Base-by-base conservation (phyloP, 2,888 invertebrate genomes). In the Lacanobia wlatinum region DNA sequence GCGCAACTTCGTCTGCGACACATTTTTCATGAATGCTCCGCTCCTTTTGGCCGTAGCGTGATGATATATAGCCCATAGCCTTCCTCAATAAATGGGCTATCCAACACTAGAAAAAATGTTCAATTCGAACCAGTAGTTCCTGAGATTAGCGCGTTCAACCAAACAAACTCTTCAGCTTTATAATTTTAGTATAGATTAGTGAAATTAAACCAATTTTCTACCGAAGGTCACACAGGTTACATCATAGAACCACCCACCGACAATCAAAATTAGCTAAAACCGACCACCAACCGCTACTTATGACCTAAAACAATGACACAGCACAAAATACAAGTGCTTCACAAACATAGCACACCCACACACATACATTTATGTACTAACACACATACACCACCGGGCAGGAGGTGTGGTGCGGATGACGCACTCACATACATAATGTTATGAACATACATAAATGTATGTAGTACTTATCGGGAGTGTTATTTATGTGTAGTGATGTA, bases 321-420 rank as follows among this genome's bases (percentile, higher is more conserved):
- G 63, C 73, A 78, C 2, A 73, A 73, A 60, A 70, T 23, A 50
- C 23, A 73, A 67, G 46, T 52, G 21, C 18, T 34, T n/a, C 28
- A 43, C 18, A 66, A 52, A 70, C 50, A 53, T 18, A 9, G 1
- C 46, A 62, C 59, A 0, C 38, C 58, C 52, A 58, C 38, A n/a
- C 1, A 48, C 38, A 43, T 2, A 12, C 16, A 18, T 34, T 5
- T 34, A 34, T 34, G 6, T 10, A 3, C 23, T 52, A 38, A 40
- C 58, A 28, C 21, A 62, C 43, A 56, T 16, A 68, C 16, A 60
- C 23, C n/a, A 18, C 43, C 10, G 52, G 23, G 21, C 59, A 18
- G 71, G 69, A 82, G 84, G 84, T 64, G 82, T 84, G 82, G 78
- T 63, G 40, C 46, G 66, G 34, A 71, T 82, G 82, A 84, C 82